These are phyloP conservation scores for Drosophila borealis DNA, from an alignment of 2,888 invertebrate genomes.

Conservation along the genomic window DNA sequence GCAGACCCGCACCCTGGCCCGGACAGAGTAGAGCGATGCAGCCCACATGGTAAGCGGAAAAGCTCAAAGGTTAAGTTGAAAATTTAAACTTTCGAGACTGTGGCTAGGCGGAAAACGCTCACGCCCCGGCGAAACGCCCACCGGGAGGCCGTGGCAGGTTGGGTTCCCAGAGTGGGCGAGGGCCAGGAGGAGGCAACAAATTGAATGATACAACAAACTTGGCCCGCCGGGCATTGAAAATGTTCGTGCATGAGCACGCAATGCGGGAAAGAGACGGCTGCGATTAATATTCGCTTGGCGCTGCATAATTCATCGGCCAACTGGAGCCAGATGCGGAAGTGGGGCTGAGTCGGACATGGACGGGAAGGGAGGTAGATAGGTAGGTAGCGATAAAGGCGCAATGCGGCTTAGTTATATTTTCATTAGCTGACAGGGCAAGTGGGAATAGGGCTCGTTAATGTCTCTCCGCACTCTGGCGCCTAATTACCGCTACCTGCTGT, in stretches of 20 bases:
- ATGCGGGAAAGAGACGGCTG: slow-evolving; percentile 47
- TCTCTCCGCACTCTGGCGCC: slow-evolving; percentile 22
- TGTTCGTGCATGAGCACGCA: slow-evolving; percentile 53
- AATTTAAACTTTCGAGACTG: slow-evolving; percentile 70
- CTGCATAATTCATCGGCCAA: slow-evolving; percentile 59
- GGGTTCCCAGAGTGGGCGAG: slow-evolving; percentile 34
- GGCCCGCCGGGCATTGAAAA: slow-evolving; percentile 24
- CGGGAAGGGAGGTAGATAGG: neutral
- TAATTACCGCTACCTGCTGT: slow-evolving; percentile 61
- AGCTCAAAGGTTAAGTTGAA: slow-evolving; percentile 77
- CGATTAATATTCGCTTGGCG: slow-evolving; percentile 60
- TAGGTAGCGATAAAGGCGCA: neutral
- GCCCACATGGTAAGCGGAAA: slow-evolving; percentile 49
- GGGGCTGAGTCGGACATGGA: neutral
- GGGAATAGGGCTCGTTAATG: slow-evolving; percentile 47
- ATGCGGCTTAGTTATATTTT: slow-evolving; percentile 58
- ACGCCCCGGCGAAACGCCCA: slow-evolving; percentile 55
- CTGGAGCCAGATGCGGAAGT: neutral
- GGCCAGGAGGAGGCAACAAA: slow-evolving; percentile 47
- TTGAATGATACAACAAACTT: slow-evolving; percentile 65
- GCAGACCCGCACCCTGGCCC: slow-evolving; percentile 6
- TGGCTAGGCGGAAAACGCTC: slow-evolving; percentile 45
- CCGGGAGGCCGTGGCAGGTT: slow-evolving; percentile 4
- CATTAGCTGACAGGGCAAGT: slow-evolving; percentile 47
- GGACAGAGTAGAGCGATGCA: neutral